Base-by-base conservation (phyloP, 2,888 invertebrate genomes). In the Athalia circularis region DNA sequence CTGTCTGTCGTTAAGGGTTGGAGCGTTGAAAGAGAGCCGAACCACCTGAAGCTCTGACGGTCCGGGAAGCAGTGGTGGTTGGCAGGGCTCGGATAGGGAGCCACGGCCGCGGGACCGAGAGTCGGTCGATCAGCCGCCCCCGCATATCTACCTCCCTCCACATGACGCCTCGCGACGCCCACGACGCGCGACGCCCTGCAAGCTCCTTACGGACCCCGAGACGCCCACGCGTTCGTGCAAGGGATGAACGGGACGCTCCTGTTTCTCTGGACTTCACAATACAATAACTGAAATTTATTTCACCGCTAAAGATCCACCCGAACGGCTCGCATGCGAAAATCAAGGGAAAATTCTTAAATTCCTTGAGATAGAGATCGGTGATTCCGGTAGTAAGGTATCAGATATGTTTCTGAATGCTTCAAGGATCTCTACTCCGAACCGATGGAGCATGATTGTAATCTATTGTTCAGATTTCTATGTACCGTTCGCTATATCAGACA, bases 161-260 rank as follows among this genome's bases (percentile, higher is more conserved):
- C 83, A 84, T 84, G 83, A 84, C 84, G 84, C 84, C 79, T 86
- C 83, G 85, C 86, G 84, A 83, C 81, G 77, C 81, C 81, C 83
- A 81, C 82, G 81, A 80, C 78, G 80, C 74, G 29, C 29, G 29
- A 29, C 29, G 29, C 29, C 29, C 29, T 29, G 29, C 29, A 29
- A 29, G 29, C 29, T 29, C 29, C 2, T 29, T 2, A 29, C 29
- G 29, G 29, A 29, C 84, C 77, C 54, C 29, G 43, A 76, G 79
- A 86, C 84, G 83, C 86, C 85, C 83, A 86, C 83, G 82, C 65
- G 57, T 74, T 79, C 64, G 80, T 79, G 78, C 80, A 52, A 75
- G 75, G 75, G 75, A 75, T 75, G 75, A 75, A 75, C 75, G 75
- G 62, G 62, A 75, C 62, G 15, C 61, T 43, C 29, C 29, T 29